Evolutionary conservation across 2,113 vertebrate species (phyloP).

Genomic region (Scatophagus argus): DNA sequence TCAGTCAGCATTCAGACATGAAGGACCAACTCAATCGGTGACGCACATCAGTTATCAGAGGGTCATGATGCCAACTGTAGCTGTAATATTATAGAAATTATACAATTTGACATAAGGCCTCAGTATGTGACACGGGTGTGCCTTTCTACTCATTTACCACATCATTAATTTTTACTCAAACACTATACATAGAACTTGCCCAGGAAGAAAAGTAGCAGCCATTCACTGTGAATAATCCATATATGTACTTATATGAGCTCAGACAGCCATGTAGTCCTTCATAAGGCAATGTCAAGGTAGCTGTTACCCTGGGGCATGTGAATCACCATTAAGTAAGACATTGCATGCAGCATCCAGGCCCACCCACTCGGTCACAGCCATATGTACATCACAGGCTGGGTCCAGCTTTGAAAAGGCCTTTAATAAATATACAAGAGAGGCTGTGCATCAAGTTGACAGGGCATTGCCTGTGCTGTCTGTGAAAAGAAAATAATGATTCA

Average conservation of each 20-base stretch:
- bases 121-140: conserved; percentile 42
- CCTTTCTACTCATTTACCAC: conserved; percentile 65
- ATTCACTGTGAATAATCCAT: conserved; percentile 49
- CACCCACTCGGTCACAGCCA: conserved; percentile 40
- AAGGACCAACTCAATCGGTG: conserved; percentile 25
- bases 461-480: conserved; percentile 49
- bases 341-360: conserved; percentile 12
- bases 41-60: conserved; percentile 30
- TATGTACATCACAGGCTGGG: conserved; percentile 38
- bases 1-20: conserved; percentile 19
- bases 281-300: conserved; percentile 42
- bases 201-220: no score
- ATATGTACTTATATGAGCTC: conserved; percentile 45
- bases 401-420: conserved; percentile 32
- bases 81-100: conserved; percentile 46
- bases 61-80: conserved; percentile 1
- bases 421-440: conserved; percentile 64
- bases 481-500: conserved; percentile 67
- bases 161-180: conserved; percentile 58
- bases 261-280: conserved; percentile 37
- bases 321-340: conserved; percentile 50
- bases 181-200: conserved; percentile 14
- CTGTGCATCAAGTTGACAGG: conserved; percentile 72
- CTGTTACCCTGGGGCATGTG: conserved; percentile 35
- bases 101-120: conserved; percentile 51